Evolutionary conservation across 2,888 invertebrate species (phyloP).

Genomic region (Caenorhabditis sp.): DNA sequence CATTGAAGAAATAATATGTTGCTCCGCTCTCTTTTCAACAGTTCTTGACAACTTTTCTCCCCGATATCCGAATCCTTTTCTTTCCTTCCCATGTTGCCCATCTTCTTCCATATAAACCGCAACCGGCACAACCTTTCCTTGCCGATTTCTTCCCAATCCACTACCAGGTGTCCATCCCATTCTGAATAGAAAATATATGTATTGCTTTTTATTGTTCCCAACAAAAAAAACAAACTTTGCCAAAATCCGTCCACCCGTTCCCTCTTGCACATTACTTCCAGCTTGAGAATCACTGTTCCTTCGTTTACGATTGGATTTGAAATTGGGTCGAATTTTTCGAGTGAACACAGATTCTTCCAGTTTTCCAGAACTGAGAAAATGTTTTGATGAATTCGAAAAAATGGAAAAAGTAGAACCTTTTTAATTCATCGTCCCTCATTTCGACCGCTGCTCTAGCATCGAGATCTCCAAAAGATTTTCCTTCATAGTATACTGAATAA

Average conservation of each 20-base stretch:
- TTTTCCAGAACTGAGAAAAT: constrained; percentile 44
- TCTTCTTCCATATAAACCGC: constrained; percentile 52
- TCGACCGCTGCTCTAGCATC: constrained; percentile 74
- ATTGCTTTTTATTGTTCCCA: background rate
- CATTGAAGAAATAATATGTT: constrained; percentile 41
- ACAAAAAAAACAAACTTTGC: constrained; percentile 18
- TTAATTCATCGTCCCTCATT: constrained; percentile 72
- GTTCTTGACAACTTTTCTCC: constrained; percentile 51
- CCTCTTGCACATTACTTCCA: constrained; percentile 61
- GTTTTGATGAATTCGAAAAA: background rate
- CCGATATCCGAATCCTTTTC: constrained; percentile 56
- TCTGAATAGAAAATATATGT: constrained; percentile 24
- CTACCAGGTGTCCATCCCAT: constrained; percentile 75
- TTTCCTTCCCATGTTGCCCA: constrained; percentile 43
- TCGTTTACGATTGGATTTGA: constrained; percentile 37
- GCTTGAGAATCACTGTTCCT: constrained; percentile 55
- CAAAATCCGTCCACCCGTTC: constrained; percentile 45
- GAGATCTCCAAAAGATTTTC: constrained; percentile 72
- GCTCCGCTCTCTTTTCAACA: constrained; percentile 18
- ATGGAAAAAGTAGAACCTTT: constrained; percentile 31
- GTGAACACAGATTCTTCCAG: constrained; percentile 42
- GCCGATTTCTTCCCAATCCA: constrained; percentile 73
- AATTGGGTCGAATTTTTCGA: constrained; percentile 5
- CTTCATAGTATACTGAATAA: constrained; percentile 74
- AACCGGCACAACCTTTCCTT: constrained; percentile 69